These are phyloP conservation scores for Stenolophus ochropezus DNA, from an alignment of 2,888 invertebrate genomes.

Conservation along the genomic window DNA sequence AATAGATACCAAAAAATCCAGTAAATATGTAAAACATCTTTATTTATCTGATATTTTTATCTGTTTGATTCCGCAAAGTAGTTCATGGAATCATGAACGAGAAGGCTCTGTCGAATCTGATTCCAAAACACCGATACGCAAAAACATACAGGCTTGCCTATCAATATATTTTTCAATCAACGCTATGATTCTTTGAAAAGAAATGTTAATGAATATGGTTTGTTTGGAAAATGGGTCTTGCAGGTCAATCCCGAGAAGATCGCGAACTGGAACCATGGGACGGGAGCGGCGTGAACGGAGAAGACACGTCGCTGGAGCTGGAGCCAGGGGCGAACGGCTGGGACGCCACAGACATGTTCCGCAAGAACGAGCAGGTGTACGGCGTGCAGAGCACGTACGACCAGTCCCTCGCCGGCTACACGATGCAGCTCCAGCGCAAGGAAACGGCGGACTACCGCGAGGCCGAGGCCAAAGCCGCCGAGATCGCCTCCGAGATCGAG, in stretches of 20 bases:
- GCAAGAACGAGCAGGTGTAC: conserved; percentile 92
- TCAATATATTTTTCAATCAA: too few relatives aligned
- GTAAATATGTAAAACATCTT: too few relatives aligned
- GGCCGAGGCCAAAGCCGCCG: conserved; percentile 89
- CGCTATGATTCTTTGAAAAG: too few relatives aligned
- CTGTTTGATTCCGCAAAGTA: too few relatives aligned
- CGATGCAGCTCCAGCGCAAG: conserved; percentile 88
- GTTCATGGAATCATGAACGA: too few relatives aligned
- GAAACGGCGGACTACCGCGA: conserved; percentile 91
- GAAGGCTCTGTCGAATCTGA: too few relatives aligned
- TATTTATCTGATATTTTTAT: too few relatives aligned
- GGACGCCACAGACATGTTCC: conserved; percentile 98
- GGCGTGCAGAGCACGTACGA: conserved; percentile 96
- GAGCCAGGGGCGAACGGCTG: conserved; percentile 92
- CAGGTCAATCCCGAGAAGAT: conserved; percentile 75
- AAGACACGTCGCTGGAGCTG: conserved; percentile 79
- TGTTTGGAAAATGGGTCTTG: neutral
- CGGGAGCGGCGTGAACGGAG: conserved; percentile 77
- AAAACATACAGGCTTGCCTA: too few relatives aligned
- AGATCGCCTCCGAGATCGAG: conserved; percentile 95
- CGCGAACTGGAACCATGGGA: conserved; percentile 95
- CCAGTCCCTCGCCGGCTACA: conserved; percentile 93
- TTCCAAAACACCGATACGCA: too few relatives aligned
- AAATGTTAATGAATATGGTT: too few relatives aligned
- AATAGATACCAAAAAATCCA: too few relatives aligned